Base-by-base conservation (phyloP, 2,797 vertebrate genomes). In the Momotus momota region DNA sequence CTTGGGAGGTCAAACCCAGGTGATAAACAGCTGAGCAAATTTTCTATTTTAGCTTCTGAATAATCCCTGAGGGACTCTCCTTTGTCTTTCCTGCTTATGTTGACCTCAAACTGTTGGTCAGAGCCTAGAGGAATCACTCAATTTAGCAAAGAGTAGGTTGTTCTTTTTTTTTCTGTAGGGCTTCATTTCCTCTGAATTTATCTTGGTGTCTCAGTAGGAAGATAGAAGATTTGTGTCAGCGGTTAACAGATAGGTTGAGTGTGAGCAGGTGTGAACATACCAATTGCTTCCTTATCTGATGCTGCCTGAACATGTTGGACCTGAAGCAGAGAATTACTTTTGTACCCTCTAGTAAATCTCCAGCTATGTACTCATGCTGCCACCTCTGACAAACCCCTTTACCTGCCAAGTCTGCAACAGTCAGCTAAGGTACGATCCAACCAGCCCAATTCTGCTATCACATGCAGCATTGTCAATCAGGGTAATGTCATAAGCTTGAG, bases 121-220 rank as follows among this genome's bases (percentile, higher is more conserved):
- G 74, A 92, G 81, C 90, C 90, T 90, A 66, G 55, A 95, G 89
- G 90, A 89, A 91, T 90, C 80, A 81, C n/a, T 93, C 90, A 84
- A 46, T 96, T 96, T 83, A 92, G 78, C 46, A 46, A 21, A 90
- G 80, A 48, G 40, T 14, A 88, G 70, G 5, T 67, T 3, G 14
- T 70, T 55, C 57, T 20, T 66, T 58, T 75, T 57, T 54, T 43
- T 46, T 21, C 40, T 23, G 20, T 26, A 85, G 69, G 90, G 66
- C 78, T 84, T 93, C 52, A 81, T 96, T 96, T 96, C 94, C 92
- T 92, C 93, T 61, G 74, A 92, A 95, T 96, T 94, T 95, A 83
- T 95, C 93, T 95, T 71, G 35, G 23, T 93, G 90, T 85, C 87
- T 95, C 88, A 54, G 64, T 72, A 79, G 55, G 79, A 95, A 94